These are phyloP conservation scores for Pangasius larnaudii DNA, from an alignment of 2,797 vertebrate genomes.

Conservation along the genomic window DNA sequence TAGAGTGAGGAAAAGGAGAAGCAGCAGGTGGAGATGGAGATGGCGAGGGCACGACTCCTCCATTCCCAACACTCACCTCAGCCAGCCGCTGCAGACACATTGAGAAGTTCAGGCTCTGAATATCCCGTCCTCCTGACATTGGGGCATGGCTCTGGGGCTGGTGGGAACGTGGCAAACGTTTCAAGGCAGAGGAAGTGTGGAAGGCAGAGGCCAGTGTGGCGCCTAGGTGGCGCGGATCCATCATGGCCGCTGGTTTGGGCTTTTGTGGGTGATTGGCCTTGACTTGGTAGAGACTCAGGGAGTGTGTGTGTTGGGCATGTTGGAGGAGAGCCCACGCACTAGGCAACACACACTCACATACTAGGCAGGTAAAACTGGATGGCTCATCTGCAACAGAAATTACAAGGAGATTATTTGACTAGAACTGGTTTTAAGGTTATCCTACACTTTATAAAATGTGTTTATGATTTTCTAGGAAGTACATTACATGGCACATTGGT, in stretches of 20 bases:
- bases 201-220: conserved; percentile 74
- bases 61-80: conserved; percentile 63
- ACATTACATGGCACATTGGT: neutral
- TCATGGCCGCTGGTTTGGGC: conserved; percentile 59
- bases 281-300: conserved; percentile 83
- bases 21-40: conserved; percentile 74
- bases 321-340: conserved; percentile 81
- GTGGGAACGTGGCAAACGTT: conserved; percentile 59
- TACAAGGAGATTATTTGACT: conserved; percentile 24
- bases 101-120: conserved; percentile 77
- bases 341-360: conserved; percentile 76
- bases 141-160: conserved; percentile 52
- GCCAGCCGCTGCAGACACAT: conserved; percentile 77
- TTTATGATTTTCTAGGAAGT: neutral
- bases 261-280: conserved; percentile 57
- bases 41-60: conserved; percentile 68
- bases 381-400: conserved; percentile 71
- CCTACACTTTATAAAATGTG: neutral
- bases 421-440: conserved; percentile 12
- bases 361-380: conserved; percentile 79
- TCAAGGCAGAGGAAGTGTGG: conserved; percentile 56
- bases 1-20: conserved; percentile 71
- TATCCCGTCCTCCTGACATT: conserved; percentile 44
- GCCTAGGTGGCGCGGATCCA: conserved; percentile 74
- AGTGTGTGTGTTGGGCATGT: conserved; percentile 83